Evolutionary conservation across 2,113 vertebrate genomes (phyloP), one percentile per base, ranked within the genome.

Genomic region (Stigmatopora argus): DNA sequence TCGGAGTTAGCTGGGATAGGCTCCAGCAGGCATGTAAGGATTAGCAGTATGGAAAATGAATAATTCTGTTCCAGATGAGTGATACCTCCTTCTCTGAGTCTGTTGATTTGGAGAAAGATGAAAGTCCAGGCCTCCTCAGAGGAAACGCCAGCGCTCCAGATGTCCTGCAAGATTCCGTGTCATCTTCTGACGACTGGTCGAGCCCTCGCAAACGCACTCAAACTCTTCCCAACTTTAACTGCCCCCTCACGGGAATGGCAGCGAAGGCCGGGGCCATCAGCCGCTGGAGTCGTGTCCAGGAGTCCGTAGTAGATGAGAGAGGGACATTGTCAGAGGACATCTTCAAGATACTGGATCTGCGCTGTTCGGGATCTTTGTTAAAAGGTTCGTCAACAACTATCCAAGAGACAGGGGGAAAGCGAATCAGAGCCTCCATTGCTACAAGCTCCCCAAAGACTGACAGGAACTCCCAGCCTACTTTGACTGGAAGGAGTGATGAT

Each of bases 141-240:
- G 56, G 68, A 35, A 61, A 45, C 70, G 47, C 19, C 70, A 59
- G 17, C 67, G 64, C 5, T 72, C 31, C 38, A 7, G 21, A 31
- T 60, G 44, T 4, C 0, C 34, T 0, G 61, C 57, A 58, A 58
- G 74, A 82, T 45, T 7, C 49, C 19, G 1, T 0, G 4, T 82
- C 82, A 0, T 44, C 85, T 1, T 0, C 2, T 38, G 92, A 90
- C 5, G 69, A 45, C 3, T 92, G 88, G 91, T 69, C 76, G 0
- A 89, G 92, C 15, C 80, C 93, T 7, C 92, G 95, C 64, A 97
- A 98, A 77, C 92, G 96, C 77, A 98, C 96, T 2, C 96, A 98
- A 80, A 99, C 96, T 0, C 83, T 99, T 3, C 95, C 96, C 0
- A 89, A 87, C 66, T 87, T 92, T 67, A 93, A 86, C 69, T 89